A percentile compares a stretch with the other conserved stretches of the same genome.
Conservation (phyloP, 2,888 invertebrate species). For the Cybosia mesomella region DNA sequence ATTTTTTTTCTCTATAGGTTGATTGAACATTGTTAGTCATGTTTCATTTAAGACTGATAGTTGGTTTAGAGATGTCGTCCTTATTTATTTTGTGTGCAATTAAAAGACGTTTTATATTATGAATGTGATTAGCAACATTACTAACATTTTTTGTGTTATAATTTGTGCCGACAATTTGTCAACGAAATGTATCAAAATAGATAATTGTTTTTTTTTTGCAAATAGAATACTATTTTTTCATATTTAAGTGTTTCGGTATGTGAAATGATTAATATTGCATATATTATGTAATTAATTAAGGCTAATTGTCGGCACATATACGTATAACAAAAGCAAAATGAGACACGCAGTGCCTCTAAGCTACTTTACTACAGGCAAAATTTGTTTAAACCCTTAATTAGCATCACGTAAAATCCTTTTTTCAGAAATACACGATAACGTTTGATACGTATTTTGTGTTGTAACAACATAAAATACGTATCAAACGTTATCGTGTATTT, state of each 20-base stretch:
- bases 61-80: conserved; percentile 61
- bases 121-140: conserved; percentile 24
- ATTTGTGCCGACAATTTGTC: conserved; percentile 32
- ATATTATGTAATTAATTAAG: background rate
- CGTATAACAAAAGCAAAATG: conserved; percentile 9
- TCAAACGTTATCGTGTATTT: too few relatives aligned
- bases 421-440: background rate
- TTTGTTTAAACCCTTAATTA: conserved; percentile 20
- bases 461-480: too few relatives aligned
- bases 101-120: conserved; percentile 55
- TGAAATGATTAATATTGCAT: background rate
- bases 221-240: background rate
- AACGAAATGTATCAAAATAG: background rate
- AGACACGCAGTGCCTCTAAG: conserved; percentile 27
- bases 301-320: conserved; percentile 28
- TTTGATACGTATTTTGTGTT: background rate
- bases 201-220: background rate
- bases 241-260: background rate
- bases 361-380: conserved; percentile 4
- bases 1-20: conserved; percentile 46
- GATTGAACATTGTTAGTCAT: conserved; percentile 59
- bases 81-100: conserved; percentile 61
- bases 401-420: background rate
- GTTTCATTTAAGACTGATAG: conserved; percentile 80
- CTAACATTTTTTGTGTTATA: conserved; percentile 6